Conservation (phyloP, 37 sponge, comb jelly and placozoan genomes). For the Geodia barretti region DNA sequence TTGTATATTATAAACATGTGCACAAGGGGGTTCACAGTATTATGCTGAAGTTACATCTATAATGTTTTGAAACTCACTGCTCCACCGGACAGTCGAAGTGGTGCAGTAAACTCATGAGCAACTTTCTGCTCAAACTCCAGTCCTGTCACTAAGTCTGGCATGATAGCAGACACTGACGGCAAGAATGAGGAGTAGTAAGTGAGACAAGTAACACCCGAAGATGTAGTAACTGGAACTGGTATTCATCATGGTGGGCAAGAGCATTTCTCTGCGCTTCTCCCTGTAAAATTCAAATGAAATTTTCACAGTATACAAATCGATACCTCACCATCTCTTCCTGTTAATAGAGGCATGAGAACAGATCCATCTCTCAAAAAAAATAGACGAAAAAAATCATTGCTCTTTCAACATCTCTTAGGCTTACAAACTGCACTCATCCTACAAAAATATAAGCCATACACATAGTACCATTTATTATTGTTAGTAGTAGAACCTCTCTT, state of each 20-base stretch:
- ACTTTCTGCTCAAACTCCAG: slow-evolving; percentile 56
- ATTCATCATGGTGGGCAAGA: no score
- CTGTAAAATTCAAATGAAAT: no score
- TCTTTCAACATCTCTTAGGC: slow-evolving; percentile 80
- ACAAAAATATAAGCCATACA: not conserved
- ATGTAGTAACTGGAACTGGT: no score
- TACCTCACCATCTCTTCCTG: no score
- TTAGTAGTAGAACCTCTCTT: no score
- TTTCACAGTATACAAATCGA: not conserved
- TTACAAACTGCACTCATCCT: slow-evolving; percentile 91
- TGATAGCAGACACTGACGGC: slow-evolving; percentile 84
- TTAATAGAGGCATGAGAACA: no score
- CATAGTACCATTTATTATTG: not conserved
- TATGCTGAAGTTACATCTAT: no score
- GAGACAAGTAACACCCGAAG: not conserved
- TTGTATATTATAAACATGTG: no score
- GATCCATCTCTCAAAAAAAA: slow-evolving; percentile 31
- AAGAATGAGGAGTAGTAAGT: slow-evolving; percentile 51
- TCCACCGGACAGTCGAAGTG: slow-evolving; percentile 47
- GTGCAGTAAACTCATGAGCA: slow-evolving; percentile 29
- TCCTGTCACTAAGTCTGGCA: slow-evolving; percentile 69
- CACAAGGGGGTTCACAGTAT: no score
- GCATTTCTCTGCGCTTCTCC: no score
- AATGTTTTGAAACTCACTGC: slow-evolving; percentile 49
- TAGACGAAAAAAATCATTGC: slow-evolving; percentile 72